A percentile compares a stretch with the other conserved stretches of the same genome.
Evolutionary conservation across 2,888 invertebrate species (phyloP).

Genomic region (Meghimatium bilineatum): DNA sequence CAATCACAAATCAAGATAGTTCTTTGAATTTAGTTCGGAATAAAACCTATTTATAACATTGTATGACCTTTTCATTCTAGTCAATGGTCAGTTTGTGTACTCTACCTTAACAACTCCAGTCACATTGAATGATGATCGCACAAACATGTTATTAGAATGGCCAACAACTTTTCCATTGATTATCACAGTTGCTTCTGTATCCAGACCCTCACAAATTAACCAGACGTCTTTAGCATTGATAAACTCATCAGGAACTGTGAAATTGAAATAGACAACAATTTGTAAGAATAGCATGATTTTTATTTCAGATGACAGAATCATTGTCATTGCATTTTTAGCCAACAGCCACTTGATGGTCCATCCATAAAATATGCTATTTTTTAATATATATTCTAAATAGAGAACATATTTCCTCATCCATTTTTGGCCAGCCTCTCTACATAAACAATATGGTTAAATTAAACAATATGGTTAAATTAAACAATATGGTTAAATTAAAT

Average conservation of each 20-base stretch:
- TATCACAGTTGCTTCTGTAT: slow-evolving; percentile 86
- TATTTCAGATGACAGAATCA: not conserved
- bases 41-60: not conserved
- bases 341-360: too few relatives aligned
- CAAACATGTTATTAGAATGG: slow-evolving; percentile 89
- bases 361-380: too few relatives aligned
- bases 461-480: too few relatives aligned
- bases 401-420: too few relatives aligned
- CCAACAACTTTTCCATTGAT: slow-evolving; percentile 85
- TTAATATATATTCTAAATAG: too few relatives aligned
- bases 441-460: too few relatives aligned
- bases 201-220: slow-evolving; percentile 78
- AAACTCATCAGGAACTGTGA: not conserved
- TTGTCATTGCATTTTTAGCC: too few relatives aligned
- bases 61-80: not conserved
- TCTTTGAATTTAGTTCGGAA: too few relatives aligned
- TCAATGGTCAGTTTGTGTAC: not conserved
- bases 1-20: too few relatives aligned
- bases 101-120: slow-evolving; percentile 63
- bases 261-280: not conserved
- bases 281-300: not conserved
- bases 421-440: too few relatives aligned
- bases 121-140: slow-evolving; percentile 85
- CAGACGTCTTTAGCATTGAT: not conserved
- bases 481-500: too few relatives aligned